Evolutionary conservation across 2,797 vertebrate species (phyloP), one percentile per base, ranked within the genome.

Genomic region (Sylvia borin): DNA sequence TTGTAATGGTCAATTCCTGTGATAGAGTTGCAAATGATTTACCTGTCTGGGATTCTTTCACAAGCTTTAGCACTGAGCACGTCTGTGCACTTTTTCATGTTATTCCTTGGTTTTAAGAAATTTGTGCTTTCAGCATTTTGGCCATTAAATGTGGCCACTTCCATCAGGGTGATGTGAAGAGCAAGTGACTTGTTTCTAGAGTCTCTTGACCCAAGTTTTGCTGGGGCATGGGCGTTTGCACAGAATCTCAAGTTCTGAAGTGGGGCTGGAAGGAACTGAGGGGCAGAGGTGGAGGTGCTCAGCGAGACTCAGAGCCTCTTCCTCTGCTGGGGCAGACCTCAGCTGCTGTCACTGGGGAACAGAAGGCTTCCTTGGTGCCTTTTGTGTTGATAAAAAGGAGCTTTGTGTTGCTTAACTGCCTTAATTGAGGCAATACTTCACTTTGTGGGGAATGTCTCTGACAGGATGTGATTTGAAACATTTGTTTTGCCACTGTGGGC

Each of bases 91-190:
- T 80, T 81, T 51, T 48, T 25, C 2, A 2, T 16, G 29, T 34
- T 10, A 11, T 16, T 17, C 3, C 47, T 36, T 47, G 17, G 7
- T 29, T 68, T 68, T 58, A 65, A 31, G 31, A 36, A 68, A 47
- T 14, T 10, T 20, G 22, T 15, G 8, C 24, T 71, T 25, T 70
- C 32, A 47, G 29, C 20, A 48, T 67, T 88, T 81, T 27, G 48
- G 7, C 3, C 5, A 2, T 47, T 68, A 51, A 67, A 3, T 10
- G 2, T 27, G 43, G 2, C 25, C 1, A 2, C 11, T 77, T 83
- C 27, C 34, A 27, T 6, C 22, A 16, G 24, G 24, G 29, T 78
- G 20, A 32, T 50, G 11, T 29, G 20, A 74, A 25, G 57, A 40
- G 45, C 12, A 31, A 7, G 12, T 8, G 29, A 64, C 32, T 38